Evolutionary conservation across 37 sponge, comb jelly and placozoan genomes (phyloP).

Genomic region (Agelas oroides): DNA sequence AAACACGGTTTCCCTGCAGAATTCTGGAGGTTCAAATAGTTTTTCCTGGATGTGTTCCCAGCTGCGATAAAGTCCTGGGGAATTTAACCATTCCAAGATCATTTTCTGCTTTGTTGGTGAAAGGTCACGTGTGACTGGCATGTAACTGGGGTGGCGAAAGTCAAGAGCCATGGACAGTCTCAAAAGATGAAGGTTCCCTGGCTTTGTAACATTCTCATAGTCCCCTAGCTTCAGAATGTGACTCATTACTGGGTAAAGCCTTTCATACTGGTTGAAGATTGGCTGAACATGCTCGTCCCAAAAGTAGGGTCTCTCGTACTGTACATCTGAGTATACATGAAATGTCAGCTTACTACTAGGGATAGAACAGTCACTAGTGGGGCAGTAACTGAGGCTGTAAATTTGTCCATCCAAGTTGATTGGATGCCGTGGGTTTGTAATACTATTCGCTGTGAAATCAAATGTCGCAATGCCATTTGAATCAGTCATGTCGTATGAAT

Average conservation of each 20-base stretch:
- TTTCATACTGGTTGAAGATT: constrained; percentile 50
- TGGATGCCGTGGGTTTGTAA: not conserved
- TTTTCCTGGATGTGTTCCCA: not conserved
- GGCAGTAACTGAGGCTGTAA: too few species aligned
- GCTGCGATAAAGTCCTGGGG: too few species aligned
- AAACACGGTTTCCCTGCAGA: not conserved
- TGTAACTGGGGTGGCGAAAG: constrained; percentile 57
- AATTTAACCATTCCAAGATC: constrained; percentile 29
- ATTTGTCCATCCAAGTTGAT: too few species aligned
- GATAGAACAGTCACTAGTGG: too few species aligned
- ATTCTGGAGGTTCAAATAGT: not conserved
- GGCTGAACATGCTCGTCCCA: constrained; percentile 44
- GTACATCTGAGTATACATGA: too few species aligned
- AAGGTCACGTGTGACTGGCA: constrained; percentile 72
- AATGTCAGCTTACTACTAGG: too few species aligned
- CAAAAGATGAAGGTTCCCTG: constrained; percentile 35
- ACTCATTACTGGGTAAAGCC: constrained; percentile 56
- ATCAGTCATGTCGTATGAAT: too few species aligned
- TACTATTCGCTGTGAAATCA: too few species aligned
- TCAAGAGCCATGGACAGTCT: constrained; percentile 14
- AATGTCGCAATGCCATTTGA: too few species aligned
- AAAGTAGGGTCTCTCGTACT: not conserved
- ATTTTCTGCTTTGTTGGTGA: constrained; percentile 11
- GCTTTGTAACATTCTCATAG: constrained; percentile 26
- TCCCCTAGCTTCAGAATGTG: constrained; percentile 40